These are phyloP conservation scores for Notothenia coriiceps DNA, from an alignment of 2,113 vertebrate genomes.

Conservation along the genomic window DNA sequence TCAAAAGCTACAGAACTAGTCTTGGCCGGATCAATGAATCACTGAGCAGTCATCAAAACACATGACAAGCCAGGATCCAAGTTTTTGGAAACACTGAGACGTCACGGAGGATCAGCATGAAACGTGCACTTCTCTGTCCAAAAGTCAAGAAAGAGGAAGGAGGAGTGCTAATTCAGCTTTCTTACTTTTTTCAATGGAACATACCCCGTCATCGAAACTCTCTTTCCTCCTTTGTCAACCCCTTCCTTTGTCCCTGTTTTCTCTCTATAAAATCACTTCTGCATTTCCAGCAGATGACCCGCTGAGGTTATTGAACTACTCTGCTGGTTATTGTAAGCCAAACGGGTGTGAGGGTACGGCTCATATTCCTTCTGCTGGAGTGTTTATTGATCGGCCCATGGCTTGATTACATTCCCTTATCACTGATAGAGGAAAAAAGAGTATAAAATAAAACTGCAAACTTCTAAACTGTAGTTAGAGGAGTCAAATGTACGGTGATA, in stretches of 20 bases:
- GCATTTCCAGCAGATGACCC: slow-evolving; percentile 49
- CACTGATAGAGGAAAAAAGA: neutral
- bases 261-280: slow-evolving; percentile 59
- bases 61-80: slow-evolving; percentile 35
- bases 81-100: slow-evolving; percentile 61
- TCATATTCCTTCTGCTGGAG: slow-evolving; percentile 33
- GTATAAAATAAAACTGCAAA: neutral
- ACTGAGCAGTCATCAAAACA: slow-evolving; percentile 56
- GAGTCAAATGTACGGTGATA: slow-evolving; percentile 7
- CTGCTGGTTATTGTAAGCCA: slow-evolving; percentile 33
- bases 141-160: slow-evolving; percentile 76
- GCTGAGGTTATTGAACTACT: slow-evolving; percentile 58
- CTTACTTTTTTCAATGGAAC: slow-evolving; percentile 75
- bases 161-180: slow-evolving; percentile 75
- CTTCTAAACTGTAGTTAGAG: neutral
- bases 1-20: slow-evolving; percentile 31
- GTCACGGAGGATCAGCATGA: slow-evolving; percentile 57
- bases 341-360: neutral
- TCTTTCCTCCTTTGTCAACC: neutral
- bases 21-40: slow-evolving; percentile 44
- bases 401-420: slow-evolving; percentile 18
- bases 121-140: slow-evolving; percentile 73
- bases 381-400: slow-evolving; percentile 51
- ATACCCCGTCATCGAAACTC: slow-evolving; percentile 60
- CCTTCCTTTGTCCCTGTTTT: slow-evolving; percentile 53